phyloP scores from a whole-genome alignment of 53 echinoderm and acorn worm species.

The Paelopatides confundens region DNA sequence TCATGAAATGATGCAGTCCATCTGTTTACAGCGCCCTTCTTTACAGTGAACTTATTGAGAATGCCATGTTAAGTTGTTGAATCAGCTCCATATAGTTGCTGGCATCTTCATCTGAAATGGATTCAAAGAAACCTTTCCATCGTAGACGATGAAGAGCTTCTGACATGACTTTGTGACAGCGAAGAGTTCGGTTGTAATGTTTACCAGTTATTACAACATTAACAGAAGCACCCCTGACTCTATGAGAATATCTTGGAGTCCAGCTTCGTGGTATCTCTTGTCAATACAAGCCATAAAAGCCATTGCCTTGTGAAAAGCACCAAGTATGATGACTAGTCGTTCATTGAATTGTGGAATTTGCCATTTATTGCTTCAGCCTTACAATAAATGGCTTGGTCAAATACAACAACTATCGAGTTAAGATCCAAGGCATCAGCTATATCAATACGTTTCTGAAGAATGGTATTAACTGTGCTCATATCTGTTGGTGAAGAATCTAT shows the following conservation, averaged over 20 bases:
- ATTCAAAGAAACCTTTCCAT: slow-evolving; percentile 26
- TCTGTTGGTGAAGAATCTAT: slow-evolving; percentile 72
- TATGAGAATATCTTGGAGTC: slow-evolving; percentile 60
- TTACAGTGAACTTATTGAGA: slow-evolving; percentile 52
- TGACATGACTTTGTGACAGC: slow-evolving; percentile 49
- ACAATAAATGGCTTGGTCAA: slow-evolving; percentile 60
- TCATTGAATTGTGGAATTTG: slow-evolving; percentile 12
- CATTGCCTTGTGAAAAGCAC: slow-evolving; percentile 63
- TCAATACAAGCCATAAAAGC: slow-evolving; percentile 47
- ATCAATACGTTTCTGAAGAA: slow-evolving; percentile 62
- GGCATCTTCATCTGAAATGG: neutral
- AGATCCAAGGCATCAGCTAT: slow-evolving; percentile 46
- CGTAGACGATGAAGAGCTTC: slow-evolving; percentile 65
- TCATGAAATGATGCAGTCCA: slow-evolving; percentile 69
- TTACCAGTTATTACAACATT: slow-evolving; percentile 57
- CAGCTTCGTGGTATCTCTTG: slow-evolving; percentile 61
- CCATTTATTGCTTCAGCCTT: slow-evolving; percentile 61
- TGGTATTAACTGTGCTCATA: slow-evolving; percentile 66
- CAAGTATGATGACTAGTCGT: slow-evolving; percentile 46
- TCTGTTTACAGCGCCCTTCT: slow-evolving; percentile 49
- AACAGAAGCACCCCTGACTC: slow-evolving; percentile 51
- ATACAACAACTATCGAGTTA: neutral
- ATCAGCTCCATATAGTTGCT: neutral
- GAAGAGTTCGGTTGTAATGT: slow-evolving; percentile 61
- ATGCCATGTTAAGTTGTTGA: too few relatives aligned